Evolutionary conservation across 2,797 vertebrate genomes (phyloP).

Genomic region (Philypnodon macrostomus): DNA sequence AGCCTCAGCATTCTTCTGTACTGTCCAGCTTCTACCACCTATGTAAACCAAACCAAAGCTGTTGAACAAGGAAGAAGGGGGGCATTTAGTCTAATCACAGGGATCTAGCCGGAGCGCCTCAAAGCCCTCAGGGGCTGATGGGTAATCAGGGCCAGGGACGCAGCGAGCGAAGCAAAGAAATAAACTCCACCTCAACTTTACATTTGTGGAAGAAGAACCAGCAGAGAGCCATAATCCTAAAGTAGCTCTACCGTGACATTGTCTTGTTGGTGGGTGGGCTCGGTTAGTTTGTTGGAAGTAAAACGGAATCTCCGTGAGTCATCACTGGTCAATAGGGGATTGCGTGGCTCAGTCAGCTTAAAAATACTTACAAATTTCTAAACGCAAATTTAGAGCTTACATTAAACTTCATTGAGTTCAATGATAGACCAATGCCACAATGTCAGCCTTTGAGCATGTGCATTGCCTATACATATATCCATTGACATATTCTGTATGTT

Average conservation of each 20-base stretch:
- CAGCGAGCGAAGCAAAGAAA: conserved; percentile 40
- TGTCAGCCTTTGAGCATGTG: too few relatives aligned
- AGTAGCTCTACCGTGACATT: conserved; percentile 35
- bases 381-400: conserved; percentile 2
- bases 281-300: conserved; percentile 6
- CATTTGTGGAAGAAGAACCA: conserved; percentile 48
- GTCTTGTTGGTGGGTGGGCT: conserved; percentile 26
- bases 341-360: conserved; percentile 9
- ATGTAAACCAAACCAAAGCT: conserved; percentile 31
- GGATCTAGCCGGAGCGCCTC: conserved; percentile 66
- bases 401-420: too few relatives aligned
- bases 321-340: conserved; percentile 10
- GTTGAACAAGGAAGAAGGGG: conserved; percentile 29
- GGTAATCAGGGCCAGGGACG: conserved; percentile 66
- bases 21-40: conserved; percentile 29
- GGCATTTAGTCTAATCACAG: conserved; percentile 76
- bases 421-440: too few relatives aligned
- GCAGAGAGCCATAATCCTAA: conserved; percentile 35
- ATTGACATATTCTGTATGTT: too few relatives aligned
- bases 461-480: too few relatives aligned
- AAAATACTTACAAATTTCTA: conserved; percentile 7
- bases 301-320: conserved; percentile 43
- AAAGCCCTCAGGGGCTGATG: conserved; percentile 63
- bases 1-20: conserved; percentile 1
- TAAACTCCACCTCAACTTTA: conserved; percentile 61